Evolutionary conservation across 2,888 invertebrate species (phyloP).

Genomic region (Camptogramma bilineatum): DNA sequence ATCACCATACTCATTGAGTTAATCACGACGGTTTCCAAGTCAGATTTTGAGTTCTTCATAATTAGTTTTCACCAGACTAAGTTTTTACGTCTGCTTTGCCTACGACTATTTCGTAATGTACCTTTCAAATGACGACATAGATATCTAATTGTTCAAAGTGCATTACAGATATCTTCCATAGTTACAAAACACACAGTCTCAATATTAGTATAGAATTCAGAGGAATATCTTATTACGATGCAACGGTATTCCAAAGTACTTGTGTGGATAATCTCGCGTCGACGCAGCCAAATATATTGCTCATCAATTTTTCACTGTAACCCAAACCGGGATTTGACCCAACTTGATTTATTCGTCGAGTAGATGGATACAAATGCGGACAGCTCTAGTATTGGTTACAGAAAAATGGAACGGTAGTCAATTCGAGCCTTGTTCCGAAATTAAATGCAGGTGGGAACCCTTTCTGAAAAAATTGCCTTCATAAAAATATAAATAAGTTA

Average conservation of each 20-base stretch:
- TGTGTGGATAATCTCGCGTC: conserved; percentile 23
- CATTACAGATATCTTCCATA: too few species aligned
- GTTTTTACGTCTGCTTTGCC: too few species aligned
- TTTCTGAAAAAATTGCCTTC: not conserved
- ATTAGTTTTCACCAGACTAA: too few species aligned
- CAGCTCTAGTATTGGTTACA: conserved; percentile 12
- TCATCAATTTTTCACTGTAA: conserved; percentile 43
- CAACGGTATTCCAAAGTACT: not conserved
- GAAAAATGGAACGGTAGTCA: conserved; percentile 14
- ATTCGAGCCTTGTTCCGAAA: conserved; percentile 18
- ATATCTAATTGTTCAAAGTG: too few species aligned
- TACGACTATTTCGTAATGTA: too few species aligned
- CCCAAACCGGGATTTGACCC: conserved; percentile 35
- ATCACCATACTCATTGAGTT: too few species aligned
- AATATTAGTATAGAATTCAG: too few species aligned
- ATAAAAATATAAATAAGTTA: not conserved
- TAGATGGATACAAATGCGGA: conserved; percentile 18
- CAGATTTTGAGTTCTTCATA: too few species aligned
- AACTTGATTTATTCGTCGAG: conserved; percentile 34
- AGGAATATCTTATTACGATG: not conserved
- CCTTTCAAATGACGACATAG: too few species aligned
- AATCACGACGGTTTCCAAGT: too few species aligned
- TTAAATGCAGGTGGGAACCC: conserved; percentile 1
- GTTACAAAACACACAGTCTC: too few species aligned
- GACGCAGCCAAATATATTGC: conserved; percentile 34